These are phyloP conservation scores for Auanema freiburgensis DNA, from an alignment of 2,888 invertebrate species.

Conservation along the genomic window DNA sequence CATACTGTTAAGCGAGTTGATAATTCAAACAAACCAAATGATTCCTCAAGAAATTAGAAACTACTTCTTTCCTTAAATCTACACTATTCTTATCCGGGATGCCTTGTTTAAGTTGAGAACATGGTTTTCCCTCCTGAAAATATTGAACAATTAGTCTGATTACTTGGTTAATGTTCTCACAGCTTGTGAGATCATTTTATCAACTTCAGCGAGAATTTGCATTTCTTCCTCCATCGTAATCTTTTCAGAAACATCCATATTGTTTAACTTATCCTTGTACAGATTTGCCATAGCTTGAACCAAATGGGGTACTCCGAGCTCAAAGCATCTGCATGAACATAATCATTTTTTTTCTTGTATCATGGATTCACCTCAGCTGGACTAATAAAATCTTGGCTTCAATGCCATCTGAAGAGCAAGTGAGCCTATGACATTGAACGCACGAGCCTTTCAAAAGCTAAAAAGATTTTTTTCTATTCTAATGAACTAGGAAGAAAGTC, in stretches of 20 bases:
- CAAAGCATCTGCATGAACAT: conserved; percentile 35
- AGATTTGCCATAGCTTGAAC: conserved; percentile 71
- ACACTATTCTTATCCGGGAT: conserved; percentile 49
- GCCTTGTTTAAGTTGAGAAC: conserved; percentile 16
- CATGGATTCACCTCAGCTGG: conserved; percentile 68
- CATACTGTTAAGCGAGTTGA: too few relatives aligned
- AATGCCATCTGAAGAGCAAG: conserved; percentile 40
- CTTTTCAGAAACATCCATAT: conserved; percentile 12
- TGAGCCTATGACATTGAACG: conserved; percentile 66
- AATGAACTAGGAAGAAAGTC: conserved; percentile 12
- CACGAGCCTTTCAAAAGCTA: conserved; percentile 68
- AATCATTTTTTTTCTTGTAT: neutral
- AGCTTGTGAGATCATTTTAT: conserved; percentile 17
- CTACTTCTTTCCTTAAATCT: conserved; percentile 39
- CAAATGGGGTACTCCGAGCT: conserved; percentile 75
- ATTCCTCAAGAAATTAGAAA: conserved; percentile 38
- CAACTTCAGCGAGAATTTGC: conserved; percentile 18
- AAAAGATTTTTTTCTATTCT: conserved; percentile 12
- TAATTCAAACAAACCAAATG: conserved; percentile 43
- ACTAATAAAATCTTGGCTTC: conserved; percentile 71
- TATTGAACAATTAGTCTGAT: neutral
- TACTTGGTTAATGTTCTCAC: neutral
- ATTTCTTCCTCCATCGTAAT: conserved; percentile 14
- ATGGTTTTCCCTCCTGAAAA: conserved; percentile 64
- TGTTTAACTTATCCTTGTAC: conserved; percentile 22